Percentiles rank a stretch among this genome's conserved stretches.
phyloP scores from a whole-genome alignment of 2,113 vertebrate species.

The Sebastes fasciatus region DNA sequence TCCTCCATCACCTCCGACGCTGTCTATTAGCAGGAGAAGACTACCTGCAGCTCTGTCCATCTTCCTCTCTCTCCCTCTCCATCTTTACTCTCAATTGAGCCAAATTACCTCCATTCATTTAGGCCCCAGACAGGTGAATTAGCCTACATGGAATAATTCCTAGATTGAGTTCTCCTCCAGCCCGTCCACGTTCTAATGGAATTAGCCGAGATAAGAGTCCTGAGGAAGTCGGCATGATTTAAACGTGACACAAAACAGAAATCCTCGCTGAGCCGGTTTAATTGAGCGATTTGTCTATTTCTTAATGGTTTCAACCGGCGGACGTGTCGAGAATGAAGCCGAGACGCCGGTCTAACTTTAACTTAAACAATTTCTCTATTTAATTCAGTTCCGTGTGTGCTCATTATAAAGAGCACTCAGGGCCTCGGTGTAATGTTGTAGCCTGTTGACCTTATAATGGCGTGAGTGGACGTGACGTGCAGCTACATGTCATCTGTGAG shows the following conservation, averaged over 20 bases:
- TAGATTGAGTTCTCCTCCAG: conserved; percentile 84
- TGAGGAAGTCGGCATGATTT: conserved; percentile 86
- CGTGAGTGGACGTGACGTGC: not conserved
- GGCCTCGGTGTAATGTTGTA: not conserved
- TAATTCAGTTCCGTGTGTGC: conserved; percentile 82
- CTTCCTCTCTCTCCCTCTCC: not conserved
- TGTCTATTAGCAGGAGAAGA: not conserved
- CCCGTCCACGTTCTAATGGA: conserved; percentile 84
- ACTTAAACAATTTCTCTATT: conserved; percentile 17
- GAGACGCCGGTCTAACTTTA: conserved; percentile 82
- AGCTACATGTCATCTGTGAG: not conserved
- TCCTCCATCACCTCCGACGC: conserved; percentile 4
- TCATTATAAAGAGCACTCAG: conserved; percentile 18
- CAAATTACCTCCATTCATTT: conserved; percentile 94
- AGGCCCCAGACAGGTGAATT: conserved; percentile 89
- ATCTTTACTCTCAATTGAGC: conserved; percentile 81
- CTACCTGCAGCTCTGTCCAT: conserved; percentile 46
- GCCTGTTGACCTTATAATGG: conserved; percentile 22
- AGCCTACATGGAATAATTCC: conserved; percentile 89
- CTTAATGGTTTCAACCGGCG: conserved; percentile 84
- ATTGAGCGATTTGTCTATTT: conserved; percentile 94
- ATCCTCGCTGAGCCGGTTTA: conserved; percentile 84
- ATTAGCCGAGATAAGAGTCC: conserved; percentile 77
- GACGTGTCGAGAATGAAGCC: conserved; percentile 89
- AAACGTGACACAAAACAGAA: conserved; percentile 86